Evolutionary conservation across 2,113 vertebrate species (phyloP).

Genomic region (Heterochromis multidens): DNA sequence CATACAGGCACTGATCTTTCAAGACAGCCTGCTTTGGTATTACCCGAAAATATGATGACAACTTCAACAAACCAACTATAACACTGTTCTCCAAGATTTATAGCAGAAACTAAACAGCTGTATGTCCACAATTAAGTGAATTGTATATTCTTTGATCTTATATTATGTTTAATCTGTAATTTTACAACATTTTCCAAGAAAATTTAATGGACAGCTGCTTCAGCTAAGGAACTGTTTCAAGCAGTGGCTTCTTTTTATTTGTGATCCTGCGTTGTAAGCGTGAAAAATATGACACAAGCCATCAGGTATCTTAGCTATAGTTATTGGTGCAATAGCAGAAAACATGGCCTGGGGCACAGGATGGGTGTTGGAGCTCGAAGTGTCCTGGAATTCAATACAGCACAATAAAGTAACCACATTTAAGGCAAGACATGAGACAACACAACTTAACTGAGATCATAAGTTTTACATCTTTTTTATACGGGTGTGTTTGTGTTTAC

Average conservation of each 20-base stretch:
- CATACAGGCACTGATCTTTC: background rate
- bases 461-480: slow-evolving; percentile 1
- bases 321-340: slow-evolving; percentile 39
- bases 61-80: background rate
- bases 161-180: background rate
- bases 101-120: background rate
- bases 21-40: background rate
- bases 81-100: background rate
- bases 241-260: background rate
- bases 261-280: background rate
- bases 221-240: background rate
- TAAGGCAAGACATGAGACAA: slow-evolving; percentile 17
- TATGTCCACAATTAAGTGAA: background rate
- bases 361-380: slow-evolving; percentile 39
- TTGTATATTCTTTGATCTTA: background rate
- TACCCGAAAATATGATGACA: background rate
- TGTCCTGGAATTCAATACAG: slow-evolving; percentile 51
- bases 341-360: slow-evolving; percentile 55
- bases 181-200: background rate
- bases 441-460: slow-evolving; percentile 8
- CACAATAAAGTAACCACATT: slow-evolving; percentile 48
- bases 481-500: background rate
- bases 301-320: slow-evolving; percentile 38
- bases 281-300: slow-evolving; percentile 31
- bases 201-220: background rate